Evolutionary conservation across 2,797 vertebrate species (phyloP).

Genomic region (Setipinna tenuifilis): DNA sequence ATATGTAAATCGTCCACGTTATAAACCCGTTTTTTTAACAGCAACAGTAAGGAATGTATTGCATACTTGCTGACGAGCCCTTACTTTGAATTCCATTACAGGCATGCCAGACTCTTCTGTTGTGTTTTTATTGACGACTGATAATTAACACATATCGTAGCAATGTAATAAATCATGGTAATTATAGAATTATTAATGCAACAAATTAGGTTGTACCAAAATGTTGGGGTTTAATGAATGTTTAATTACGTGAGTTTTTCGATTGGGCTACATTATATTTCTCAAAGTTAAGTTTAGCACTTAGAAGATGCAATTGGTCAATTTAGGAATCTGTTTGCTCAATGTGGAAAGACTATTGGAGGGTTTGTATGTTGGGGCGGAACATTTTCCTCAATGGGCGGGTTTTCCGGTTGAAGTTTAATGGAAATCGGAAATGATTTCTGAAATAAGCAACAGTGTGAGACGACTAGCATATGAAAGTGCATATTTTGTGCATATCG

Average conservation of each 20-base stretch:
- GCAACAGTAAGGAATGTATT: neutral
- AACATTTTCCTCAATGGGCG: neutral
- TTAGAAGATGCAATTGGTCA: neutral
- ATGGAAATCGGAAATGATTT: constrained; percentile 11
- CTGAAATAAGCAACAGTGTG: constrained; percentile 24
- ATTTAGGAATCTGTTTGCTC: neutral
- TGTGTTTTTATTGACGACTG: neutral
- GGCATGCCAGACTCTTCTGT: neutral
- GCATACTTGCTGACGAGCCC: neutral
- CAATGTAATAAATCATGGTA: neutral
- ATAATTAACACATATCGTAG: neutral
- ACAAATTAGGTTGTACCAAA: neutral
- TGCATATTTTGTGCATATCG: neutral
- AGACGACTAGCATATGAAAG: neutral
- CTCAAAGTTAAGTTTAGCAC: neutral
- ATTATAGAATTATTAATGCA: neutral
- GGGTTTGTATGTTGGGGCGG: neutral
- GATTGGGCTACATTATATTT: neutral
- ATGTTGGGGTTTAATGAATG: neutral
- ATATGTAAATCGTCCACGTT: neutral
- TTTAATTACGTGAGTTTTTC: neutral
- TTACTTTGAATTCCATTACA: neutral
- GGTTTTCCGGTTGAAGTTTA: constrained; percentile 24
- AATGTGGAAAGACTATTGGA: neutral
- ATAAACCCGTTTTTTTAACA: neutral